Conservation (phyloP, 2,113 vertebrate genomes). For the Crocuta crocuta region DNA sequence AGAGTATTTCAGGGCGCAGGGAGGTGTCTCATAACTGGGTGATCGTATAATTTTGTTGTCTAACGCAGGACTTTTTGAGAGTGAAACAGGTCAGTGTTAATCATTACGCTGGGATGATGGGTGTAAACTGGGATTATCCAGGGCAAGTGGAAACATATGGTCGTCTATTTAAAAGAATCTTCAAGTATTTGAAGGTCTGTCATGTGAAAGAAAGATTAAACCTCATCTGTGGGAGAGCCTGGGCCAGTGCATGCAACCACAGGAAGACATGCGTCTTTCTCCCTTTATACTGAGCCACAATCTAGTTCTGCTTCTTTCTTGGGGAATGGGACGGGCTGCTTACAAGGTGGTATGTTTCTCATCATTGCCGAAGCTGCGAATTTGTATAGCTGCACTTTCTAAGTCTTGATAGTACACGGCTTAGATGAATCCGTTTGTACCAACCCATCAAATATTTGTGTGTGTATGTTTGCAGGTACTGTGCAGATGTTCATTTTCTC, state of each 20-base stretch:
- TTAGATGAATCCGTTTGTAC: neutral
- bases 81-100: neutral
- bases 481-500: neutral
- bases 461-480: neutral
- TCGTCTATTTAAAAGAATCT: neutral
- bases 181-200: neutral
- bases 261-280: neutral
- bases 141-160: neutral
- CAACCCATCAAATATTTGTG: neutral
- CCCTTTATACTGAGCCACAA: neutral
- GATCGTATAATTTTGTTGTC: neutral
- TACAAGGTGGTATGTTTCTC: neutral
- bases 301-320: neutral
- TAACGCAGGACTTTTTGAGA: neutral
- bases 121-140: neutral
- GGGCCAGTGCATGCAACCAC: neutral
- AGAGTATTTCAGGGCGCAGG: neutral
- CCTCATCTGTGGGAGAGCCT: neutral
- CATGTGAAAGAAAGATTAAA: neutral
- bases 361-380: neutral
- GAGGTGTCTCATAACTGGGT: neutral
- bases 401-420: neutral
- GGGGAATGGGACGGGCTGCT: neutral
- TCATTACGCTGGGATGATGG: neutral
- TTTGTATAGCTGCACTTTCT: neutral